A percentile compares a stretch with the other conserved stretches of the same genome.
These are phyloP conservation scores for Dipodomys spectabilis DNA, from an alignment of 2,113 vertebrate species.

Conservation along the genomic window DNA sequence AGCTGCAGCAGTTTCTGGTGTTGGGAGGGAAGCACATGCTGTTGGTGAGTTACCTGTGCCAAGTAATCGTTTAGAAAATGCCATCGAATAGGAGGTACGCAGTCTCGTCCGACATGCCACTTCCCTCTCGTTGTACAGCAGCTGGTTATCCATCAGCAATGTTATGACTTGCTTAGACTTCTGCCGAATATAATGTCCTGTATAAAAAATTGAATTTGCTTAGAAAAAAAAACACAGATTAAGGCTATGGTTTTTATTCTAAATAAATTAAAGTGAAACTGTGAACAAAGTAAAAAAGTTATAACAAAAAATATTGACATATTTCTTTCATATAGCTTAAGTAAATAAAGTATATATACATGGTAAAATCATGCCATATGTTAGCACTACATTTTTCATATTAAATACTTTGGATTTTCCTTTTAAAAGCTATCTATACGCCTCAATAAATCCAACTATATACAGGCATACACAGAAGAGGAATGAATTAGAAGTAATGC, in stretches of 20 bases:
- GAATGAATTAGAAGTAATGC: background rate
- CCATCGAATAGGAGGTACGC: conserved; percentile 63
- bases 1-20: conserved; percentile 31
- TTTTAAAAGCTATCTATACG: conserved; percentile 38
- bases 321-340: conserved; percentile 27
- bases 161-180: conserved; percentile 82
- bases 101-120: conserved; percentile 68
- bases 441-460: conserved; percentile 36
- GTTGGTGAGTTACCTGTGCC: conserved; percentile 43
- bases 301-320: background rate
- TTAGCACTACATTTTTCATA: conserved; percentile 33
- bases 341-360: background rate
- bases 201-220: conserved; percentile 55
- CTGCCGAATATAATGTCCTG: conserved; percentile 79
- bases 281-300: conserved; percentile 30
- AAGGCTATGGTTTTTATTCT: conserved; percentile 33
- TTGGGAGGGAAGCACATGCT: conserved; percentile 55
- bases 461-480: background rate
- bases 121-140: conserved; percentile 79
- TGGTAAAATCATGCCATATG: background rate
- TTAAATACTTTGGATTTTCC: conserved; percentile 44
- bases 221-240: conserved; percentile 44
- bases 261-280: conserved; percentile 2
- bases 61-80: conserved; percentile 56
- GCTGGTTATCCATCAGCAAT: conserved; percentile 80